Evolutionary conservation across 2,797 vertebrate genomes (phyloP).

Genomic region (Pristis pectinata): DNA sequence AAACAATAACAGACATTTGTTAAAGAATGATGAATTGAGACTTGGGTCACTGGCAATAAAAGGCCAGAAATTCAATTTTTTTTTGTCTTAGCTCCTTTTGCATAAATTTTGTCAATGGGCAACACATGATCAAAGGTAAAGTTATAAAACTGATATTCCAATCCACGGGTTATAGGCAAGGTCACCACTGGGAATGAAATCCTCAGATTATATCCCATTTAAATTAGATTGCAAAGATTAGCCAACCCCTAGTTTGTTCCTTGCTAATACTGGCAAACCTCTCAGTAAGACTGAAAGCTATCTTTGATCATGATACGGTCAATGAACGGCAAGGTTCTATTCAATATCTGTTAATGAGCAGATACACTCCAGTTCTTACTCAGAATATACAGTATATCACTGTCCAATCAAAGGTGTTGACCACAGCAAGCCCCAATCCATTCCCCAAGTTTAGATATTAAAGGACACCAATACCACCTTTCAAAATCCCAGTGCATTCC

Average conservation of each 20-base stretch:
- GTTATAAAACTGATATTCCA: background rate
- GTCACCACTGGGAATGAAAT: background rate
- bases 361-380: background rate
- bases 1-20: background rate
- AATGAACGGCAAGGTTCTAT: background rate
- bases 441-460: background rate
- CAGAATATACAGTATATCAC: background rate
- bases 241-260: background rate
- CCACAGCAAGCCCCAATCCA: background rate
- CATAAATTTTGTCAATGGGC: too few species aligned
- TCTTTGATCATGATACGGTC: background rate
- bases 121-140: background rate
- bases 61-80: background rate
- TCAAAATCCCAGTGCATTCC: background rate
- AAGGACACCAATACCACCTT: background rate
- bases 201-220: background rate
- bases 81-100: too few species aligned
- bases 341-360: background rate
- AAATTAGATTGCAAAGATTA: background rate
- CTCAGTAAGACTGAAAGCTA: background rate
- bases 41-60: background rate
- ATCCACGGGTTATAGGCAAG: background rate
- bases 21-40: background rate
- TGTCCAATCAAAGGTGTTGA: background rate
- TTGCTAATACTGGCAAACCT: background rate